Evolutionary conservation across 2,113 vertebrate species (phyloP), one percentile per base, ranked within the genome.

Genomic region (Lamprologus ornatipinnis): DNA sequence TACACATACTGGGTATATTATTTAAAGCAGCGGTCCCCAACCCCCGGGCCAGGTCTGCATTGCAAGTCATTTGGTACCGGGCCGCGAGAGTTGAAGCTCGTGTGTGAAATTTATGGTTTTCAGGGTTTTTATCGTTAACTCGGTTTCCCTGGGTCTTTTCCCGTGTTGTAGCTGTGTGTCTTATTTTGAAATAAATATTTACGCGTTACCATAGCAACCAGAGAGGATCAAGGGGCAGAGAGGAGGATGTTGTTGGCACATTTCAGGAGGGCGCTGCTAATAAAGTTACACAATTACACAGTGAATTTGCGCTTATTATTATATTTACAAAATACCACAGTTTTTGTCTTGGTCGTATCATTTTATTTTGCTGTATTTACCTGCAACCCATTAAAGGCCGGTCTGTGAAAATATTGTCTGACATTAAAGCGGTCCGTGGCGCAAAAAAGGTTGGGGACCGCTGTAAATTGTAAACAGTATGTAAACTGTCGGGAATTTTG

Each of bases 161-260:
- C 5, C 15, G 1, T 63, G 58, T 63, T 19, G 15, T 63, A 19
- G 28, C 19, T 63, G 0, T 4, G 57, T 3, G 28, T 63, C 0
- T 63, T 33, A 33, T 19, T 63, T 63, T 63, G 9, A 63, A 63
- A 63, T 11, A 60, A 60, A 33, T 19, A 33, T 60, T 33, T 1
- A 60, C 1, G 0, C 0, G 0, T 60, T 60, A 60, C 57, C 28
- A 60, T 33, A 63, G 58, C 4, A 33, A 60, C 58, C 9, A 2
- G 58, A 63, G 58, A 33, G 58, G 15, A 19, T 19, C 0, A 60
- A 33, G 58, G 58, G 58, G 58, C 58, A 33, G 9, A 19, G 2
- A 63, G 28, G 58, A 63, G 58, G 28, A 33, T 19, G 58, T 31
- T 60, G 58, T 33, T 33, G 58, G 28, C 28, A 19, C 58, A 33